Evolutionary conservation across 2,888 invertebrate species (phyloP).

Genomic region (Chloroclysta siterata): DNA sequence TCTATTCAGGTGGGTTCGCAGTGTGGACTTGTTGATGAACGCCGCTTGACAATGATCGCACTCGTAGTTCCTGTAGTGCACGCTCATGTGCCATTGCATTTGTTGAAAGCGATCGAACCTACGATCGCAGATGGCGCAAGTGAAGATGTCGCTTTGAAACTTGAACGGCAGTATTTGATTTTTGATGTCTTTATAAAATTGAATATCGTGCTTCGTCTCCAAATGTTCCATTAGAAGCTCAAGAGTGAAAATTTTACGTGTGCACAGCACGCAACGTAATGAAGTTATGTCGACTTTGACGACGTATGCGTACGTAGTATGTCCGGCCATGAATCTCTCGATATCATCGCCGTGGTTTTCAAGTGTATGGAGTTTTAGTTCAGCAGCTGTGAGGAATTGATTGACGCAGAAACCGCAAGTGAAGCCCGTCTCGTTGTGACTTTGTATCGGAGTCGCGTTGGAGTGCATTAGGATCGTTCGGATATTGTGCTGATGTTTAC

Average conservation of each 20-base stretch:
- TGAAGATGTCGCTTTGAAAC: conserved; percentile 51
- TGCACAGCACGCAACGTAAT: conserved; percentile 52
- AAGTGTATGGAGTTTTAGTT: conserved; percentile 60
- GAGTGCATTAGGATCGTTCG: conserved; percentile 55
- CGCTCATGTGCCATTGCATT: conserved; percentile 60
- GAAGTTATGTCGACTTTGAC: conserved; percentile 60
- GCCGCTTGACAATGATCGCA: conserved; percentile 56
- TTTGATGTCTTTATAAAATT: conserved; percentile 50
- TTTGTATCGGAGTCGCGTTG: conserved; percentile 64
- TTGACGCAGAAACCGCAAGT: conserved; percentile 58
- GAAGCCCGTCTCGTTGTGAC: conserved; percentile 55
- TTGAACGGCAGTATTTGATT: conserved; percentile 65
- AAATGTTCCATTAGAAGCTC: conserved; percentile 54
- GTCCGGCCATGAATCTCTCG: conserved; percentile 50
- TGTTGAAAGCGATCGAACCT: conserved; percentile 55
- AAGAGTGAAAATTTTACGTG: conserved; percentile 41
- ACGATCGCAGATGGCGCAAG: conserved; percentile 56
- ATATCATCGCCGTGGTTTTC: conserved; percentile 34
- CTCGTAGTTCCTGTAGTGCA: conserved; percentile 59
- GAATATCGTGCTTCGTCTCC: conserved; percentile 46
- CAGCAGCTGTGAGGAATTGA: conserved; percentile 49
- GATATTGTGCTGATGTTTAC: conserved; percentile 57
- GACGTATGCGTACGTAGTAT: conserved; percentile 44
- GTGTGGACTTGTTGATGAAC: conserved; percentile 39
- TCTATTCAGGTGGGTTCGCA: conserved; percentile 34